phyloP scores from a whole-genome alignment of 2,113 vertebrate species.

The Tachuris rubrigastra region DNA sequence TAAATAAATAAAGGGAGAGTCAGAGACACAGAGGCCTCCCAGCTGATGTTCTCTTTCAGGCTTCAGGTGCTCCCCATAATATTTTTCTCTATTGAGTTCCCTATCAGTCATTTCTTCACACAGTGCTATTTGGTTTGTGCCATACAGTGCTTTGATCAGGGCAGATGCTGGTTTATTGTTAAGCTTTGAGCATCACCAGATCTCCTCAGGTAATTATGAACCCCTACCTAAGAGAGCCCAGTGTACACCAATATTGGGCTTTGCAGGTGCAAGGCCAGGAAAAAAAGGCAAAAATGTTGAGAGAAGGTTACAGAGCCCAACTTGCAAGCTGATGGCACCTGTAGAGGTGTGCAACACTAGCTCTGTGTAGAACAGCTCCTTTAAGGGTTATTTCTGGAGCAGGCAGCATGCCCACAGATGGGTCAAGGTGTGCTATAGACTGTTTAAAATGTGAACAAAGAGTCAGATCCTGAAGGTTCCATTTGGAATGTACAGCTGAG shows the following conservation, averaged over 20 bases:
- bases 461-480: not conserved
- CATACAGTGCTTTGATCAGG: not conserved
- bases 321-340: not conserved
- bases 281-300: not conserved
- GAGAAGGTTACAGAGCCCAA: not conserved
- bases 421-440: not conserved
- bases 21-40: not conserved
- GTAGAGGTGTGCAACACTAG: not conserved
- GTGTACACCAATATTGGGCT: accelerated
- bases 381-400: not conserved
- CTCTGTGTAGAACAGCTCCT: not conserved
- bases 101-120: not conserved
- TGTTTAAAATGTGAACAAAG: not conserved
- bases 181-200: not conserved
- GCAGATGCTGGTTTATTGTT: not conserved
- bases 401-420: not conserved
- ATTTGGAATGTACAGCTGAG: not conserved
- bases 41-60: not conserved
- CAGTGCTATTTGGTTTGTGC: not conserved
- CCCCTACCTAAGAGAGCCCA: not conserved
- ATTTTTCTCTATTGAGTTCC: not conserved
- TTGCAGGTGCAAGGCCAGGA: not conserved
- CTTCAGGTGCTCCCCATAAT: not conserved
- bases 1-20: not conserved
- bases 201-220: not conserved